Conservation (phyloP, 2,888 invertebrate genomes). For the Napeogenes sylphis region DNA sequence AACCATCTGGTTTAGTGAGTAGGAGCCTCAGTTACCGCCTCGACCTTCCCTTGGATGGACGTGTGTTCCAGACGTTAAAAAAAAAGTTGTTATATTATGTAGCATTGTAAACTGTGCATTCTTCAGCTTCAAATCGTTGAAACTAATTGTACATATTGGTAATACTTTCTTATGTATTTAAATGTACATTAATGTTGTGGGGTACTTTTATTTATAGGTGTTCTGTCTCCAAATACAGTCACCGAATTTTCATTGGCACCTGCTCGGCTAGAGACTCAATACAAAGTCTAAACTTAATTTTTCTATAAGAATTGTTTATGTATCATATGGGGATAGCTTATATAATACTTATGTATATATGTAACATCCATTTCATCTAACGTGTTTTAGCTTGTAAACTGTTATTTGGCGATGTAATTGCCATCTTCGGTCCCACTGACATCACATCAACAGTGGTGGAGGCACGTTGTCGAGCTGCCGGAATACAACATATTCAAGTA, state of each 20-base stretch:
- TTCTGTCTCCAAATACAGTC: constrained; percentile 62
- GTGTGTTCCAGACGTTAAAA: too few species aligned
- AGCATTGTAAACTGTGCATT: constrained; percentile 48
- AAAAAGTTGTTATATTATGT: constrained; percentile 7
- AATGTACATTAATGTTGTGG: background rate
- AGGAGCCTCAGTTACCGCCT: too few species aligned
- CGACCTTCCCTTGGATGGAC: too few species aligned
- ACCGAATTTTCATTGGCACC: constrained; percentile 65
- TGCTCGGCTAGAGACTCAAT: constrained; percentile 61
- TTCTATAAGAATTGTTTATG: constrained; percentile 52
- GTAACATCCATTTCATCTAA: background rate
- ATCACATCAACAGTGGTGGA: constrained; percentile 60
- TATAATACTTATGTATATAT: background rate
- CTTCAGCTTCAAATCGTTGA: constrained; percentile 57
- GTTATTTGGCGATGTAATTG: constrained; percentile 81
- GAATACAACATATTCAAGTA: constrained; percentile 69
- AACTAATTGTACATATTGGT: constrained; percentile 60
- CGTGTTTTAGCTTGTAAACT: constrained; percentile 79
- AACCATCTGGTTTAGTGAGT: too few species aligned
- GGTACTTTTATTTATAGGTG: constrained; percentile 43
- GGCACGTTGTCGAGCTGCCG: constrained; percentile 57
- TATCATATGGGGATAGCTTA: constrained; percentile 60
- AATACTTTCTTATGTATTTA: constrained; percentile 33
- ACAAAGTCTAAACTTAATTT: constrained; percentile 62
- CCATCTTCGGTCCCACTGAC: constrained; percentile 83